Evolutionary conservation across 2,113 vertebrate species (phyloP), one percentile per base, ranked within the genome.

Genomic region (Sclerurus mexicanus): DNA sequence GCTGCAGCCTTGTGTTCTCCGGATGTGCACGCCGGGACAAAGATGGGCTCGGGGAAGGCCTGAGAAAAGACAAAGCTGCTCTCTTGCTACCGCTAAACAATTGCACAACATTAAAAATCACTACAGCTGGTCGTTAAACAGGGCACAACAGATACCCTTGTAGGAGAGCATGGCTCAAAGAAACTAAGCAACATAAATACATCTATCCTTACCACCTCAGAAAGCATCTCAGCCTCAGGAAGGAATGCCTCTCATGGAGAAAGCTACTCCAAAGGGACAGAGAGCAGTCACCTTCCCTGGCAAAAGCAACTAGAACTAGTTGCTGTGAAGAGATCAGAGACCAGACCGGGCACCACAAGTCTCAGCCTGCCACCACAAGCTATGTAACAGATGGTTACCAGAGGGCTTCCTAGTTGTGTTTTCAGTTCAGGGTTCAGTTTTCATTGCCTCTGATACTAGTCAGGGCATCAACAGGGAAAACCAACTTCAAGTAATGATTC

Each of bases 1-100:
- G 66, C 74, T 12, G 2, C 3, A 11, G 53, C 71, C 89, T 24
- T 69, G 79, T 23, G 68, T 21, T 49, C 60, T 67, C 67, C 15
- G 33, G 64, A 52, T 5, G 1, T 6, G 1, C 39, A 67, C 1
- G 1, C 2, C 4, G 21, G 39, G 40, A 67, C 40, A 78, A 81
- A 90, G 49, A 58, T 4, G 24, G 47, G 47, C 56, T 77, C 1
- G 0, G 37, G 68, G 46, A 89, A 77, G 27, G 17, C 28, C 28
- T 19, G 37, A n/a, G 69, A 69, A 62, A n/a, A 55, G 44, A 55
- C 62, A 62, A 86, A 81, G 58, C 55, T 66, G 53, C 49, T 47
- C 28, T 60, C 59, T 28, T 53, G 27, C 60, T 66, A 47, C 42
- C 23, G 44, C 80, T 58, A 5, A 95, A 71, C 39, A 62, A 62